Percentiles rank a stretch among this genome's conserved stretches.
These are phyloP conservation scores for Anoncus sp. DNA, from an alignment of 2,888 invertebrate genomes.

Conservation along the genomic window DNA sequence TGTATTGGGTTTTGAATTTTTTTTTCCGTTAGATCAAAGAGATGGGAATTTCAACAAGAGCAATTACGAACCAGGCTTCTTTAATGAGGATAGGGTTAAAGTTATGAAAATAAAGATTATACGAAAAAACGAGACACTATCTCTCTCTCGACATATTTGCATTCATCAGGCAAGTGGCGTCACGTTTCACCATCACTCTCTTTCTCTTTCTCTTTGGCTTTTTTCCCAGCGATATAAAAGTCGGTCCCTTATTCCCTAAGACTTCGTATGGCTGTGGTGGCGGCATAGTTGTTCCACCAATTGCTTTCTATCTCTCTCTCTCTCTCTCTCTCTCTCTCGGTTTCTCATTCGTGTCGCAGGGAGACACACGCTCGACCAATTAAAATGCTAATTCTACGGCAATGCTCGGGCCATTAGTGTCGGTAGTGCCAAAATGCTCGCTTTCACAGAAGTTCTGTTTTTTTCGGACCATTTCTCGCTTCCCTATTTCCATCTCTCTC, in stretches of 20 bases:
- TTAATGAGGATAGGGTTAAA: background rate
- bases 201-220: conserved; percentile 21
- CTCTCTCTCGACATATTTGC: conserved; percentile 49
- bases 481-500: conserved; percentile 10
- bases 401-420: conserved; percentile 61
- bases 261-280: conserved; percentile 26
- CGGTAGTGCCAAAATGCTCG: conserved; percentile 56
- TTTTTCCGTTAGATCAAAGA: conserved; percentile 1
- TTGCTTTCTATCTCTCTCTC: conserved; percentile 19
- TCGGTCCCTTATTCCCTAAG: conserved; percentile 43
- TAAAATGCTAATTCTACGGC: conserved; percentile 75
- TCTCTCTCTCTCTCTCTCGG: conserved; percentile 11
- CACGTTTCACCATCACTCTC: conserved; percentile 12
- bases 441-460: conserved; percentile 41
- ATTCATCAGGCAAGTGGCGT: conserved; percentile 29
- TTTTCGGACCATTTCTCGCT: conserved; percentile 21
- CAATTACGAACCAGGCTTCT: conserved; percentile 1
- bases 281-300: conserved; percentile 34
- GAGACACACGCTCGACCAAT: conserved; percentile 68
- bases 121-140: conserved; percentile 30
- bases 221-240: conserved; percentile 46
- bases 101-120: conserved; percentile 16
- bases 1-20: background rate
- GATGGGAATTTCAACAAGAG: conserved; percentile 8
- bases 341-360: conserved; percentile 47